These are phyloP conservation scores for Zaprionus kolodkinae DNA, from an alignment of 1,140 invertebrate species.

Conservation along the genomic window DNA sequence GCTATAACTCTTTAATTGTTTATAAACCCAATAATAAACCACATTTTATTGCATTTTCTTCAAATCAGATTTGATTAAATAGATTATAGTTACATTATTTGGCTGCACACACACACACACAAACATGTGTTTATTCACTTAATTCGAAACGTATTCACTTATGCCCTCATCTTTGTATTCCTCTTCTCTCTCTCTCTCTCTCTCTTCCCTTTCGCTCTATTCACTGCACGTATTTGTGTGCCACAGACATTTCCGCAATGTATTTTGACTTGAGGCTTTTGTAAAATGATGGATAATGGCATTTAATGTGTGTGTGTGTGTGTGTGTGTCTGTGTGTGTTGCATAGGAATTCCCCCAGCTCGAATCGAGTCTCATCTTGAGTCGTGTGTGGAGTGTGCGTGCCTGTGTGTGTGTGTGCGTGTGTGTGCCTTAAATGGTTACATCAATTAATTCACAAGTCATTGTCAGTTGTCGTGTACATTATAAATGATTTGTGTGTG, in stretches of 20 bases:
- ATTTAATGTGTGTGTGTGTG: constrained; percentile 65
- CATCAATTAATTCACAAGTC: constrained; percentile 80
- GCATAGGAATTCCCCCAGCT: constrained; percentile 50
- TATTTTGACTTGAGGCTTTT: constrained; percentile 75
- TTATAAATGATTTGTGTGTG: constrained; percentile 76
- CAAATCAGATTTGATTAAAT: not conserved
- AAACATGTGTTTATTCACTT: constrained; percentile 6
- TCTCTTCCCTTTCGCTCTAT: not conserved
- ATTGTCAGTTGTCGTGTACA: constrained; percentile 79
- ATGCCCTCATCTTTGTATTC: not conserved
- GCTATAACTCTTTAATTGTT: not conserved
- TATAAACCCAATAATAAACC: not conserved
- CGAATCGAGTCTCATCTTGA: constrained; percentile 6
- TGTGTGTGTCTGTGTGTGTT: not conserved
- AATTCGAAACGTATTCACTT: not conserved
- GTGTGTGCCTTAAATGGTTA: constrained; percentile 67
- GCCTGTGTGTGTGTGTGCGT: not conserved
- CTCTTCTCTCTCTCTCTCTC: not conserved
- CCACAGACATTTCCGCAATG: constrained; percentile 71
- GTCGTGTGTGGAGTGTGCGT: constrained; percentile 29
- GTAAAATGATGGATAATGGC: constrained; percentile 78
- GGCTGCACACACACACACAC: constrained; percentile 16
- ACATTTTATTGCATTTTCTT: not conserved
- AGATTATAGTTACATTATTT: constrained; percentile 20
- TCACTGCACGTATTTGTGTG: constrained; percentile 35